Evolutionary conservation across 2,888 invertebrate genomes (phyloP).

Genomic region (Choristoneura rosaceana): DNA sequence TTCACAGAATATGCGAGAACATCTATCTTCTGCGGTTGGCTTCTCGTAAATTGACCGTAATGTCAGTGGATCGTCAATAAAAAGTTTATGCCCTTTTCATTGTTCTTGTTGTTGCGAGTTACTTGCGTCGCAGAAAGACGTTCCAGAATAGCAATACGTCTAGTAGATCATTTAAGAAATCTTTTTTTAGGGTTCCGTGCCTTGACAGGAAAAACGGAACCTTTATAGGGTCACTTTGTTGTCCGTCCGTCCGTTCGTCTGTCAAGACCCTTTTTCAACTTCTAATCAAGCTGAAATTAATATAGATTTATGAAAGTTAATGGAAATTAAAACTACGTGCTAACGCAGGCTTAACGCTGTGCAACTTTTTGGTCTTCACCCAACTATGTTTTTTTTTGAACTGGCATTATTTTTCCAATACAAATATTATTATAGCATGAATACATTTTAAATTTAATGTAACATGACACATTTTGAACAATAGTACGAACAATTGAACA

Average conservation of each 20-base stretch:
- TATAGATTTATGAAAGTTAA: no score
- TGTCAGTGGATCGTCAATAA: not conserved
- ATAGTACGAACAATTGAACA: not conserved
- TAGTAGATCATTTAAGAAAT: no score
- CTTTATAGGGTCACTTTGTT: no score
- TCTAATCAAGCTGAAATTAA: no score
- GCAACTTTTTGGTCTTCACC: no score
- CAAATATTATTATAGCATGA: not conserved
- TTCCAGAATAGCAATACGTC: not conserved
- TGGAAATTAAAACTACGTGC: no score
- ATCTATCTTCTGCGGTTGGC: not conserved
- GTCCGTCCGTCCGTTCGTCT: no score
- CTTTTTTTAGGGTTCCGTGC: no score
- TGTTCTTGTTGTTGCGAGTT: not conserved
- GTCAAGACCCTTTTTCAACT: no score
- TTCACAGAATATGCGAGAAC: not conserved
- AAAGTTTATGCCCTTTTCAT: constrained; percentile 1
- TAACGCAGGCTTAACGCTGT: no score
- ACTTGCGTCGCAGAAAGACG: not conserved
- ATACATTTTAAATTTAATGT: not conserved
- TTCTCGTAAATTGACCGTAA: not conserved
- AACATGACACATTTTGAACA: not conserved
- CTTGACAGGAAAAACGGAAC: no score
- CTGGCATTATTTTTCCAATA: not conserved
- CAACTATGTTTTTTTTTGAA: not conserved